Evolutionary conservation across 2,888 invertebrate species (phyloP).

Genomic region (Agrochola circellaris): DNA sequence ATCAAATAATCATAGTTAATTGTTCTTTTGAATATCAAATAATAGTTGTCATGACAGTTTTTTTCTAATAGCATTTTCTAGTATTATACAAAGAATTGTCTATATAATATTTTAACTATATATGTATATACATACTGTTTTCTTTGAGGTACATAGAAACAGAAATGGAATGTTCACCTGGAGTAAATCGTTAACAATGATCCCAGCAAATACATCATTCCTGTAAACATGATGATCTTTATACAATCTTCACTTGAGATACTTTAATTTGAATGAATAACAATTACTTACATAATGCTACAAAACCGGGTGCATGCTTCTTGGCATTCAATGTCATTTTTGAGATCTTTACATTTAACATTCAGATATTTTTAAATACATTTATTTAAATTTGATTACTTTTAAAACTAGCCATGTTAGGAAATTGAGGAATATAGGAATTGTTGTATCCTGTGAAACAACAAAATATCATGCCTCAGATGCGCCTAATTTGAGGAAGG

Average conservation of each 20-base stretch:
- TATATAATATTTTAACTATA: constrained; percentile 54
- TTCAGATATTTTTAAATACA: constrained; percentile 47
- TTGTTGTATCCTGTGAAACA: constrained; percentile 19
- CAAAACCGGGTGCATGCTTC: constrained; percentile 19
- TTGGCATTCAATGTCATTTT: constrained; percentile 30
- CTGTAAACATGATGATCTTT: constrained; percentile 26
- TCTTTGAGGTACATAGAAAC: constrained; percentile 39
- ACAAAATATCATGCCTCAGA: constrained; percentile 15
- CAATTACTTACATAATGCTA: constrained; percentile 23
- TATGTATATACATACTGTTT: constrained; percentile 41
- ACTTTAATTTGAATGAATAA: constrained; percentile 32
- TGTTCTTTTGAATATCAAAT: constrained; percentile 26
- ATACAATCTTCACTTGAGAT: constrained; percentile 15
- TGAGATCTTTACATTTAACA: constrained; percentile 54
- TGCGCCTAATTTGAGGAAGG: constrained; percentile 32
- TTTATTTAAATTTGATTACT: constrained; percentile 40
- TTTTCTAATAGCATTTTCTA: constrained; percentile 21
- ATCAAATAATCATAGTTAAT: constrained; percentile 28
- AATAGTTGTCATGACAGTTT: constrained; percentile 29
- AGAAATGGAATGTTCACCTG: constrained; percentile 52
- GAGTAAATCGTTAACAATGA: constrained; percentile 29
- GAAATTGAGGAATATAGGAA: constrained; percentile 21
- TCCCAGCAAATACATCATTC: constrained; percentile 21
- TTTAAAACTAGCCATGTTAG: constrained; percentile 36
- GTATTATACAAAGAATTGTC: constrained; percentile 34